Percentiles rank a stretch among this genome's conserved stretches.
Conservation (phyloP, 2,797 vertebrate species). For the Intellagama lesueurii region DNA sequence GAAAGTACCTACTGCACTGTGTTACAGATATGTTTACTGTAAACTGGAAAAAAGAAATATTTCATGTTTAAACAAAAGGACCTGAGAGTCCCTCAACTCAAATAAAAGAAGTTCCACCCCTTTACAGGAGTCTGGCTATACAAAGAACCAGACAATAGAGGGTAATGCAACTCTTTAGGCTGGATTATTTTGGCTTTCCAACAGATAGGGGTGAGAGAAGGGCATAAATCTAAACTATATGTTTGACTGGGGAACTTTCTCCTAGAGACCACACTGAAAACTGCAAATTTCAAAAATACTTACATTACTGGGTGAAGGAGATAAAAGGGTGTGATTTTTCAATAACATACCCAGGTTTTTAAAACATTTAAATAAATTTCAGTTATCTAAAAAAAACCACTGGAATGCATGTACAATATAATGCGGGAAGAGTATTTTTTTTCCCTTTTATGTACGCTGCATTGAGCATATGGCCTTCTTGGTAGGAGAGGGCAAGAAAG, state of each 20-base stretch:
- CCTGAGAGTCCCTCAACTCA: accelerated
- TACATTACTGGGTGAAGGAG: background rate
- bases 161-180: background rate
- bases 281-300: background rate
- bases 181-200: background rate
- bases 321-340: background rate
- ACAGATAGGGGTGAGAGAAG: background rate
- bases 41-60: slow-evolving; percentile 33
- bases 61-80: slow-evolving; percentile 11
- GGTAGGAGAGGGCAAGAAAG: background rate
- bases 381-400: background rate
- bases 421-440: background rate
- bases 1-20: background rate
- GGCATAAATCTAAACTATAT: background rate
- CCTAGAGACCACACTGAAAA: background rate
- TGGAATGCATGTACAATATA: background rate
- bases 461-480: background rate
- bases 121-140: background rate
- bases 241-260: background rate
- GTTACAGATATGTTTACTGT: slow-evolving; percentile 40
- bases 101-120: slow-evolving; percentile 3
- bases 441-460: background rate
- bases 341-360: background rate
- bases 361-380: background rate
- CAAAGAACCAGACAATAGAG: background rate